Conservation (phyloP, 2,797 vertebrate genomes). For the Pangasius djambal region DNA sequence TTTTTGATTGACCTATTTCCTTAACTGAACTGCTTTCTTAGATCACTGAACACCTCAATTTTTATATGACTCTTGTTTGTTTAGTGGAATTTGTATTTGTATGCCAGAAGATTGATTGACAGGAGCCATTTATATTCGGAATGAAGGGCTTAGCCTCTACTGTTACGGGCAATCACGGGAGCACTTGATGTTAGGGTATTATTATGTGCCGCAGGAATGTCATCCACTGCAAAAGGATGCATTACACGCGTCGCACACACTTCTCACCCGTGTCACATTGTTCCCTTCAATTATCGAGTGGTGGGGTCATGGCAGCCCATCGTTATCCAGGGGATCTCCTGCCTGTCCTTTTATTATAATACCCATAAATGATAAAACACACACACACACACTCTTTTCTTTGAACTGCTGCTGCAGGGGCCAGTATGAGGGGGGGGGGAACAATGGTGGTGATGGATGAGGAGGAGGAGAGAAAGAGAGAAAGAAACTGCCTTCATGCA, state of each 20-base stretch:
- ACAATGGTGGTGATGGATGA: conserved; percentile 30
- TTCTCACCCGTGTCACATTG: not conserved
- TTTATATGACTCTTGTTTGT: not conserved
- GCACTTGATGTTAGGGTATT: not conserved
- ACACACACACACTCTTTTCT: conserved; percentile 3
- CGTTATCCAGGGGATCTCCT: not conserved
- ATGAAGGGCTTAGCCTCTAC: not conserved
- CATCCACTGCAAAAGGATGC: conserved; percentile 17
- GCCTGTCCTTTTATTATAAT: not conserved
- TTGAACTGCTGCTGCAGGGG: not conserved
- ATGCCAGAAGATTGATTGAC: not conserved
- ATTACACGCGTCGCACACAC: conserved; percentile 17
- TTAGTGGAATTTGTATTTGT: not conserved
- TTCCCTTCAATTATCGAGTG: conserved; percentile 2
- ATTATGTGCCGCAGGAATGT: not conserved
- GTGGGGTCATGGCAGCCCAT: not conserved
- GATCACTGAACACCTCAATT: not conserved
- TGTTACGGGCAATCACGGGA: not conserved
- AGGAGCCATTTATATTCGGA: not conserved
- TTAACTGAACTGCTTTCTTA: not conserved
- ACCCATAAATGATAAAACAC: conserved; percentile 5
- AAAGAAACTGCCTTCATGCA: conserved; percentile 59
- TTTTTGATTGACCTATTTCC: not conserved
- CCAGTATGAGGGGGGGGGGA: not conserved
- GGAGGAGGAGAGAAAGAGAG: conserved; percentile 31